These are phyloP conservation scores for Spisula solida DNA, from an alignment of 2,888 invertebrate species.

Conservation along the genomic window DNA sequence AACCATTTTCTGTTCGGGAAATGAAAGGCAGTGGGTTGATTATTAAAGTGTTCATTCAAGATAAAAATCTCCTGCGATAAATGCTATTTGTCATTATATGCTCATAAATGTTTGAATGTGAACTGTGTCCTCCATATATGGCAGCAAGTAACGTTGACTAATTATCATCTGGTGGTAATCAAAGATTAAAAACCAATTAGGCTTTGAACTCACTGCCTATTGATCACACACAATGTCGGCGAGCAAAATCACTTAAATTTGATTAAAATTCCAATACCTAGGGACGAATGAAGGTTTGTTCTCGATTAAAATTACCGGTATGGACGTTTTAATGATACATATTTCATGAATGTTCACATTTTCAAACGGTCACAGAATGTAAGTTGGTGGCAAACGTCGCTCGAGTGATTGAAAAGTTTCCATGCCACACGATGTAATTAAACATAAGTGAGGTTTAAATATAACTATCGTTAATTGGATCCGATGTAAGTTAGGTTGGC, in stretches of 20 bases:
- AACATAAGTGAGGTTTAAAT: constrained; percentile 10
- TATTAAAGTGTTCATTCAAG: constrained; percentile 5
- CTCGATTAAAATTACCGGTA: constrained; percentile 39
- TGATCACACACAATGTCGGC: constrained; percentile 32
- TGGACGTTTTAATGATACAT: constrained; percentile 39
- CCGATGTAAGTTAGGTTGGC: background rate
- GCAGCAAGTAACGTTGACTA: constrained; percentile 6
- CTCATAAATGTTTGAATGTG: constrained; percentile 38
- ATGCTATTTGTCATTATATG: constrained; percentile 9
- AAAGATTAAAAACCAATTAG: constrained; percentile 62
- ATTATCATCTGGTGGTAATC: constrained; percentile 42
- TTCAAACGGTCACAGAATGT: constrained; percentile 22
- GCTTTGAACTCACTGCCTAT: constrained; percentile 28
- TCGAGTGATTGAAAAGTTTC: background rate
- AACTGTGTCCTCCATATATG: constrained; percentile 22
- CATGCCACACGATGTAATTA: background rate
- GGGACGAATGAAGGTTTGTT: constrained; percentile 27
- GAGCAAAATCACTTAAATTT: constrained; percentile 42
- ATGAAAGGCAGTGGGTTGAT: background rate
- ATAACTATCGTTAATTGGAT: background rate
- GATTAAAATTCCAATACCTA: constrained; percentile 47
- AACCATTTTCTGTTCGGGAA: background rate
- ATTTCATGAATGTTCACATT: constrained; percentile 38
- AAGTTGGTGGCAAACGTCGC: background rate
- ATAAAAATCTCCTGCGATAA: background rate